Base-by-base conservation (phyloP, 2,888 invertebrate genomes). In the Drosophila sordidapex region DNA sequence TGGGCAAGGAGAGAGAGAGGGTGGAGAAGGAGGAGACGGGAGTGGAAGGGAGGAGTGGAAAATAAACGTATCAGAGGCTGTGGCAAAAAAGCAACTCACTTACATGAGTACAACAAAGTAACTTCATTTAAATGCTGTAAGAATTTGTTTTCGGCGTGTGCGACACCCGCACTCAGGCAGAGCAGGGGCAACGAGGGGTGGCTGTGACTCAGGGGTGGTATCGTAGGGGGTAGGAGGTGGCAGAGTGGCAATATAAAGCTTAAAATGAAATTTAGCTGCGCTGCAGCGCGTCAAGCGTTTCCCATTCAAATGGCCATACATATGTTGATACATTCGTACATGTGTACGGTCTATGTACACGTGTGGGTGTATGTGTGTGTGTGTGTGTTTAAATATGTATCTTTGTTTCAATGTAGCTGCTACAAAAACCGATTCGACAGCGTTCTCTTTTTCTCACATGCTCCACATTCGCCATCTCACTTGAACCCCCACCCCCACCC, bases 71-170 rank as follows among this genome's bases (percentile, higher is more conserved):
- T 58, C 74, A 56, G 75, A 59, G 74, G 76, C 74, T 75, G 76
- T 58, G 76, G 71, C 77, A 76, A 21, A 33, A 71, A 70, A 46
- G 40, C 69, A 67, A 66, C 74, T 81, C 79, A 77, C 74, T 77
- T 81, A 80, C 78, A 79, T 70, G 81, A 64, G 72, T 77, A 79
- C 76, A 84, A 83, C 82, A 84, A 84, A 89, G 84, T 89, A 79
- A 84, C 82, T 90, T 87, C 87, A 89, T 88, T 90, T 83, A 89
- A 88, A 89, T 86, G 89, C 87, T 89, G 90, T 86, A 87, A 80
- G 87, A 88, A 89, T 88, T 88, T 88, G 90, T 90, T 86, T 83
- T 78, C 81, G 79, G 81, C 76, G 81, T 79, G 74, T 87, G 83
- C 76, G 80, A 87, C 87, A 82, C 72, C 61, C 67, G 68, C 71